Evolutionary conservation across 1,140 invertebrate genomes (phyloP).

Genomic region (Octopus sinensis): DNA sequence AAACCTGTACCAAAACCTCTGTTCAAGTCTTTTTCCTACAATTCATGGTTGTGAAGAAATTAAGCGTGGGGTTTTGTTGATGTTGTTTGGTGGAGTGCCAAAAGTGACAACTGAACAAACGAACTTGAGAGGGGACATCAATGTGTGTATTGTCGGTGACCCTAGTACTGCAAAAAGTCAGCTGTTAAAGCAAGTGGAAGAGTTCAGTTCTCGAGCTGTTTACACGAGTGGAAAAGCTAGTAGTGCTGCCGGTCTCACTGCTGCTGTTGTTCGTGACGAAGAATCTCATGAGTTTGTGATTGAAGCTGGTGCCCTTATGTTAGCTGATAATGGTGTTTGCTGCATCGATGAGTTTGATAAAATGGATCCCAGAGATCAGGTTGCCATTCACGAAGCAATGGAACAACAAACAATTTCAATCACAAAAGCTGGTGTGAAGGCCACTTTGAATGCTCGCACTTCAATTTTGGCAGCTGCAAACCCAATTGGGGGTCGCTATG

Average conservation of each 20-base stretch:
- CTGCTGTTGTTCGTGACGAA: conserved; percentile 95
- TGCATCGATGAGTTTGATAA: conserved; percentile 99
- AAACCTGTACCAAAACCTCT: conserved; percentile 88
- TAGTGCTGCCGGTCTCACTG: conserved; percentile 94
- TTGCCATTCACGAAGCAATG: conserved; percentile 99
- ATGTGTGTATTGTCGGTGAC: conserved; percentile 97
- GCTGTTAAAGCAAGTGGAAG: conserved; percentile 80
- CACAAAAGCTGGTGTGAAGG: conserved; percentile 91
- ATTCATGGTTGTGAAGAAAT: conserved; percentile 98
- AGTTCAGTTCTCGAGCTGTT: conserved; percentile 91
- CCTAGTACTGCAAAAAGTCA: conserved; percentile 98
- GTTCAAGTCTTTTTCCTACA: conserved; percentile 89
- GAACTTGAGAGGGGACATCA: conserved; percentile 89
- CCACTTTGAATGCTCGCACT: conserved; percentile 94
- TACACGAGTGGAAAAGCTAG: conserved; percentile 99
- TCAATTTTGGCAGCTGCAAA: conserved; percentile 98
- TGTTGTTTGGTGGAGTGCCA: conserved; percentile 96
- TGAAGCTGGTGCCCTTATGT: conserved; percentile 97
- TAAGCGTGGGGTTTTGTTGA: conserved; percentile 88
- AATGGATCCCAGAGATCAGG: conserved; percentile 96
- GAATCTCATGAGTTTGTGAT: conserved; percentile 98
- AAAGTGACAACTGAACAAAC: conserved; percentile 90
- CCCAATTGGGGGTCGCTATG: conserved; percentile 92
- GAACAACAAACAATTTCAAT: conserved; percentile 99
- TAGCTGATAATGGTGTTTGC: conserved; percentile 98